phyloP scores from a whole-genome alignment of 64 coral and sea anemone genomes.

The Pachyseris speciosa region DNA sequence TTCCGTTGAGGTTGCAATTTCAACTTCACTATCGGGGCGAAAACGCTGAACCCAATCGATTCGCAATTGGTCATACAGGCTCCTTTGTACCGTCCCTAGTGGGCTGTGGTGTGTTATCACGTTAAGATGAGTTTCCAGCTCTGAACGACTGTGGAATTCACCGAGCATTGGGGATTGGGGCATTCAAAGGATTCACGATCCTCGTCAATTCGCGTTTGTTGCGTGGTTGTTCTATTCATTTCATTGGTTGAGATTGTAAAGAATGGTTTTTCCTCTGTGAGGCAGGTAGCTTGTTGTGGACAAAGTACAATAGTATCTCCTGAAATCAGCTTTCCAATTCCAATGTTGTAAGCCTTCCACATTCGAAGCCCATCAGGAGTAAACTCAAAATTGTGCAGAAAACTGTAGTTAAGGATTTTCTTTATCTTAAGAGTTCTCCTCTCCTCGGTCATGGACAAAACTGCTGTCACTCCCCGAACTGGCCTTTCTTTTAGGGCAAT shows the following conservation, averaged over 20 bases:
- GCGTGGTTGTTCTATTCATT: not conserved
- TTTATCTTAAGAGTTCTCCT: slow-evolving; percentile 10
- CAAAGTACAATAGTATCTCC: slow-evolving; percentile 29
- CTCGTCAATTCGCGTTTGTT: not conserved
- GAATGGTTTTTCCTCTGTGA: slow-evolving; percentile 29
- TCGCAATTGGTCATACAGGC: slow-evolving; percentile 26
- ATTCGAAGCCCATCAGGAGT: slow-evolving; percentile 28
- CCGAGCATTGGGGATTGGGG: slow-evolving; percentile 18
- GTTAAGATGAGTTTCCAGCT: slow-evolving; percentile 58
- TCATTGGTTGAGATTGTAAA: slow-evolving; percentile 30
- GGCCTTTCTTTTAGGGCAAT: slow-evolving; percentile 46
- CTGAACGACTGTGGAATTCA: slow-evolving; percentile 43
- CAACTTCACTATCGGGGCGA: too few species aligned
- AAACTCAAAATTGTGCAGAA: slow-evolving; percentile 36
- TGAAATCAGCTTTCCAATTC: slow-evolving; percentile 43
- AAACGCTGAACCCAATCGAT: slow-evolving; percentile 34
- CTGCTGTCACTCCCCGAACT: slow-evolving; percentile 42
- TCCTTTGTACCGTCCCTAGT: not conserved
- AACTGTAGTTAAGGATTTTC: slow-evolving; percentile 39
- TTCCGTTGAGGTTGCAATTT: not conserved
- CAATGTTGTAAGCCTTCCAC: slow-evolving; percentile 34
- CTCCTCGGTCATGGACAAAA: not conserved
- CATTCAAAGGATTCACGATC: slow-evolving; percentile 12
- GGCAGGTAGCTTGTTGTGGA: slow-evolving; percentile 22
- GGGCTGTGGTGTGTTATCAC: slow-evolving; percentile 21